Conservation (phyloP, 2,113 vertebrate species). For the Neogobius melanostomus region DNA sequence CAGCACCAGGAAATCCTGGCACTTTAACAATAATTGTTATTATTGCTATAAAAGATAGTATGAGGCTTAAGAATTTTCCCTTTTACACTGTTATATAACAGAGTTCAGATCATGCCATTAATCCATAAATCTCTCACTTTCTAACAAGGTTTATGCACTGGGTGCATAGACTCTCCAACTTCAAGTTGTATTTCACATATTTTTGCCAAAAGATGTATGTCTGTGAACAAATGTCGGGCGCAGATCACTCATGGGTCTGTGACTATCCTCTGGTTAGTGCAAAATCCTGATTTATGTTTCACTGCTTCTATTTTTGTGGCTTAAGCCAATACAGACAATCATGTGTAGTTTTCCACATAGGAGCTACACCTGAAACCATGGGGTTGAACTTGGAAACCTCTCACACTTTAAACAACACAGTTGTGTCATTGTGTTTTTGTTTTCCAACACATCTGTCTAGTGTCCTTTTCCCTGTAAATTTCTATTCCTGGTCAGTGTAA, state of each 20-base stretch:
- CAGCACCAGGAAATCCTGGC: slow-evolving; percentile 12
- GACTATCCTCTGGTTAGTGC: neutral
- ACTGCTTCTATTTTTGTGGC: slow-evolving; percentile 4
- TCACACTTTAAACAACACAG: neutral
- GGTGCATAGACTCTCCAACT: slow-evolving; percentile 35
- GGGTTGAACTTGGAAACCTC: neutral
- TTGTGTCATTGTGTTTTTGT: slow-evolving; percentile 1
- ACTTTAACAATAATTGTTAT: slow-evolving; percentile 16
- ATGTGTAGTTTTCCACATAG: neutral
- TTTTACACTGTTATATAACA: neutral
- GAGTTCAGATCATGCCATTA: neutral
- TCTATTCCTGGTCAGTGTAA: slow-evolving; percentile 31
- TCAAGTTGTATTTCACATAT: slow-evolving; percentile 48
- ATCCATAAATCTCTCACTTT: slow-evolving; percentile 18
- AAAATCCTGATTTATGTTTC: slow-evolving; percentile 4
- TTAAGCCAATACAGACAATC: neutral
- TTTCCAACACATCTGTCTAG: neutral
- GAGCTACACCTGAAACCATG: slow-evolving; percentile 1
- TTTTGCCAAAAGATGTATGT: slow-evolving; percentile 31
- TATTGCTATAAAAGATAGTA: slow-evolving; percentile 10
- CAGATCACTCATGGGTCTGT: slow-evolving; percentile 14
- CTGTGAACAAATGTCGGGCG: slow-evolving; percentile 17
- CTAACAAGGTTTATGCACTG: neutral
- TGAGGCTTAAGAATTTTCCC: slow-evolving; percentile 10
- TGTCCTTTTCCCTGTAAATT: slow-evolving; percentile 6